Base-by-base conservation (phyloP, 1,140 invertebrate species). In the Drosophila athabasca region DNA sequence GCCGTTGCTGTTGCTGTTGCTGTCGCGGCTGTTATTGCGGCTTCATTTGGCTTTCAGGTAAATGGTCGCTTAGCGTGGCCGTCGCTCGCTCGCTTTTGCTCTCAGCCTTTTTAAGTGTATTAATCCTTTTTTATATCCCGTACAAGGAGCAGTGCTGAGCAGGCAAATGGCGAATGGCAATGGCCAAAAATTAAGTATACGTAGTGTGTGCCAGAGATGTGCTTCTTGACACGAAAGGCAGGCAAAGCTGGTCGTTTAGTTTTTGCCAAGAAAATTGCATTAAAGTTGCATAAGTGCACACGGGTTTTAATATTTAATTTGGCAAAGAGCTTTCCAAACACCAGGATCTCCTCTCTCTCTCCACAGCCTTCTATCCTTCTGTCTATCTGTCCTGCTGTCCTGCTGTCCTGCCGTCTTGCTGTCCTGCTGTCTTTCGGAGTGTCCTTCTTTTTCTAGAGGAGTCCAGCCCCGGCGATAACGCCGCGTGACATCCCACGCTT, bases 281-380 rank as follows among this genome's bases (percentile, higher is more conserved):
- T 90, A 90, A 90, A 90, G 82, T 90, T 90, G 87, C 79, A 90
- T 90, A 90, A 85, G 78, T 90, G 87, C 87, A 90, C 76, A 90
- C 80, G 76, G 35, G 75, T 79, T 82, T 90, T 90, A 90, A 90
- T 90, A 90, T 90, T 90, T 90, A 90, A 90, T 90, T 90, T 90
- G 76, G 75, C 73, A 90, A 90, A 88, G 77, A 85, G 85, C 87
- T 90, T 90, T 90, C 55, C 78, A 66, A 87, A 88, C 75, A 71
- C 65, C 57, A 62, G 26, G 43, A 15, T 55, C n/a, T n/a, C 35
- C 46, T 64, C 49, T 43, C 29, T 48, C 58, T 60, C 22, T 31
- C 11, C 31, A 19, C 24, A 24, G 24, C 4, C 24, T 24, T 24
- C 24, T 24, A 24, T 6, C 24, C 24, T 24, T 4, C 24, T 5